phyloP scores from a whole-genome alignment of 2,113 vertebrate genomes.

The Chinchilla lanigera region DNA sequence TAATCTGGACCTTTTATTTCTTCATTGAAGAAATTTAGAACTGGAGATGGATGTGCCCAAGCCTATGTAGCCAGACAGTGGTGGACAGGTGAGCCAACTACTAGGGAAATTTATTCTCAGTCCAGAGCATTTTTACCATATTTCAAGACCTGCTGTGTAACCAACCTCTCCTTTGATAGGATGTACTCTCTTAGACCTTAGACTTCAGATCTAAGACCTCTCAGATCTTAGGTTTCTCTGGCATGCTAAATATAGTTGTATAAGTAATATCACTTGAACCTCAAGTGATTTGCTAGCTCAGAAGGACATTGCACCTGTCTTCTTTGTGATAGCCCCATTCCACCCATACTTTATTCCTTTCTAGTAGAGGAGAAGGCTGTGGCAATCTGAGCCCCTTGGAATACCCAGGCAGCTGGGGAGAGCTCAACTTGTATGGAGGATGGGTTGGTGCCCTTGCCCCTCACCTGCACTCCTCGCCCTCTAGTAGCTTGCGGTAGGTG shows the following conservation, averaged over 20 bases:
- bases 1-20: background rate
- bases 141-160: background rate
- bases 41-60: background rate
- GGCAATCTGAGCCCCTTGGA: background rate
- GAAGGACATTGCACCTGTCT: background rate
- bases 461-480: slow-evolving; percentile 92
- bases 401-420: background rate
- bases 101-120: background rate
- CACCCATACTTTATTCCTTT: background rate
- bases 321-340: background rate
- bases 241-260: background rate
- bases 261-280: background rate
- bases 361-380: background rate
- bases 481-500: slow-evolving; percentile 92
- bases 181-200: background rate
- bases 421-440: background rate
- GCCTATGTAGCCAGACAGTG: background rate
- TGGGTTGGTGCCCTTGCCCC: background rate
- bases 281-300: background rate
- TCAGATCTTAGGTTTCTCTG: background rate
- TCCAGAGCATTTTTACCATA: background rate
- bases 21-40: background rate
- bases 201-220: too few species aligned
- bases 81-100: background rate
- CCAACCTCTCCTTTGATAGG: background rate